Base-by-base conservation (phyloP, 2,113 vertebrate genomes). In the Sorex fumeus region DNA sequence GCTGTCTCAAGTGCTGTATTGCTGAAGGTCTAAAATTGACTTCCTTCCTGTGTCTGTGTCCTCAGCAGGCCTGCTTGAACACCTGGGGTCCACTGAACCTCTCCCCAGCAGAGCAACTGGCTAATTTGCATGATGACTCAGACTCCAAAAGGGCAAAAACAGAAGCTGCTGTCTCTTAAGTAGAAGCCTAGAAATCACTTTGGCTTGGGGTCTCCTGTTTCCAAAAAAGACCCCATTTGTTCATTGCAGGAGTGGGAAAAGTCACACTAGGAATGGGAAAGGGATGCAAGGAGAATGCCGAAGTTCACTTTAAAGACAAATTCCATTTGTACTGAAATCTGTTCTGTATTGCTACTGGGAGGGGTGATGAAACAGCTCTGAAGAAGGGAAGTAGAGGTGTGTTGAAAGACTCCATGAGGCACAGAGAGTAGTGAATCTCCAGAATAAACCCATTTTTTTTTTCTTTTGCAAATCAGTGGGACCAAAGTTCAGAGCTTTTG, bases 111-210 rank as follows among this genome's bases (percentile, higher is more conserved):
- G 47, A 28, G 10, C 28, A 62, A 40, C 60, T 57, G 7, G 36
- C 32, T 88, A 64, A 78, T 84, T 72, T 60, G 66, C 69, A 72
- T 72, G 27, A 83, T 78, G 80, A 96, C 69, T 76, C 21, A 19
- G 75, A 83, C 19, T 45, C 23, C 45, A 60, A 81, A 80, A 76
- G 79, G 32, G 5, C 60, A 47, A 85, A 74, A 74, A 67, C 15
- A 80, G 60, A 87, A 93, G 43, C 53, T 67, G 4, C 18, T 76
- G 40, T 82, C 45, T 86, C 79, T 57, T 79, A 81, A 88, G 47
- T 57, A 3, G 71, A 88, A 23, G 28, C 16, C 40, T 69, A 18
- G 87, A 75, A 76, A 28, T 93, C 50, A 91, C 36, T 64, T 84
- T 90, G 84, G 53, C 72, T 34, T 64, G 32, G 36, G 15, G 75